A percentile compares a stretch with the other conserved stretches of the same genome.
Conservation (phyloP, 2,888 invertebrate genomes). For the Heliconius ethilla region DNA sequence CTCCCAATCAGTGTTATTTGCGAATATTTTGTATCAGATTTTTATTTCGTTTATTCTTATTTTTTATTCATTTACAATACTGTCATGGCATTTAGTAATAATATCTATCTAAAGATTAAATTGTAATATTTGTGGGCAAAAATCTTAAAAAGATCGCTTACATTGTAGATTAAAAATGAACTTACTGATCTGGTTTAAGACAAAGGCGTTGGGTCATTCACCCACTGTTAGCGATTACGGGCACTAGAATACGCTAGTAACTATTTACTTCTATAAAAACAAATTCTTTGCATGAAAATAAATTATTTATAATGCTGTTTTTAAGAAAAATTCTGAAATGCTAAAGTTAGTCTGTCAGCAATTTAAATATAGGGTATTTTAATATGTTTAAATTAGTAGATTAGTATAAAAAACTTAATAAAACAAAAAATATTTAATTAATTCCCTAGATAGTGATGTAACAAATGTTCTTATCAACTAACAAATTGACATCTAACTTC, state of each 20-base stretch:
- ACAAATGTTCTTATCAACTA: neutral
- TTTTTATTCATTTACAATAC: neutral
- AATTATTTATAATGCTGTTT: neutral
- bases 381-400: too few relatives aligned
- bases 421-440: too few relatives aligned
- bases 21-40: neutral
- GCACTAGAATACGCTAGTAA: constrained; percentile 1
- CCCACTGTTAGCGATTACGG: neutral
- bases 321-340: neutral
- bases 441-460: neutral
- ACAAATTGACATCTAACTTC: constrained; percentile 5
- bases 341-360: neutral
- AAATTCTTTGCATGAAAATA: neutral
- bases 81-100: too few relatives aligned
- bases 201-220: constrained; percentile 16
- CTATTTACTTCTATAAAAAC: neutral
- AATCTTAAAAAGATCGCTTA: neutral
- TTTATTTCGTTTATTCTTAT: neutral
- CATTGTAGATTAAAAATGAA: constrained; percentile 4
- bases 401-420: too few relatives aligned
- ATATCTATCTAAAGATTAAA: neutral
- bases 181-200: constrained; percentile 15
- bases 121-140: neutral
- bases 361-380: neutral
- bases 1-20: constrained; percentile 10